These are phyloP conservation scores for Thymelicus sylvestris DNA, from an alignment of 2,888 invertebrate genomes.

Conservation along the genomic window DNA sequence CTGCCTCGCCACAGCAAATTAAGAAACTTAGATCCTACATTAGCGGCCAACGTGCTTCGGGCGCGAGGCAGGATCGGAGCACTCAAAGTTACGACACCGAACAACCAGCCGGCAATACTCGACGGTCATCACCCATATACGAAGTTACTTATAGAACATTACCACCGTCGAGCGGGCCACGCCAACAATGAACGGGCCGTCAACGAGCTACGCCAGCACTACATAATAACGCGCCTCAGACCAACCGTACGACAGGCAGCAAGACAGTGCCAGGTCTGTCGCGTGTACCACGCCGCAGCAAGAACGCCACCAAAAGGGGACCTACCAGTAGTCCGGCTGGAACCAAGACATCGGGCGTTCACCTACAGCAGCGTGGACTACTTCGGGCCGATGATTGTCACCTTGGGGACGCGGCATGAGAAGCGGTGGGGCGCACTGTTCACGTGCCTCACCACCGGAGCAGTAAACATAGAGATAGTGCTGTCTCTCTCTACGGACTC, in stretches of 20 bases:
- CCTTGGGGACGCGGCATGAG: conserved; percentile 36
- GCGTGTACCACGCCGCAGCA: background rate
- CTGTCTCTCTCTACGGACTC: conserved; percentile 39
- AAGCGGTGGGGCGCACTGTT: conserved; percentile 39
- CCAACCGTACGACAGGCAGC: too few relatives aligned
- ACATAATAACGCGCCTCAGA: background rate
- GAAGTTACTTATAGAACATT: background rate
- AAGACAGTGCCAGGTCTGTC: too few relatives aligned
- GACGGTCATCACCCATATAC: background rate
- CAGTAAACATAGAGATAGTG: conserved; percentile 34
- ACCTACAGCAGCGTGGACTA: conserved; percentile 38
- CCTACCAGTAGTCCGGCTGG: background rate
- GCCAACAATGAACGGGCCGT: background rate
- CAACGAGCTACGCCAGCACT: background rate
- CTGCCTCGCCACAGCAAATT: background rate
- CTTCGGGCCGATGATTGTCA: conserved; percentile 42
- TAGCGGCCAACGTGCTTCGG: background rate
- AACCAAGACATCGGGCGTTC: background rate
- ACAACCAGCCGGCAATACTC: background rate
- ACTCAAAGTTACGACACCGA: background rate
- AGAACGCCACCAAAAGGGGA: background rate
- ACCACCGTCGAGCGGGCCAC: background rate
- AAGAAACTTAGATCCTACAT: background rate
- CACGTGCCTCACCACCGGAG: conserved; percentile 30
- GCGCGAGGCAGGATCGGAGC: conserved; percentile 1